phyloP scores from a whole-genome alignment of 2,888 invertebrate genomes.

The Anarsia innoxiella region DNA sequence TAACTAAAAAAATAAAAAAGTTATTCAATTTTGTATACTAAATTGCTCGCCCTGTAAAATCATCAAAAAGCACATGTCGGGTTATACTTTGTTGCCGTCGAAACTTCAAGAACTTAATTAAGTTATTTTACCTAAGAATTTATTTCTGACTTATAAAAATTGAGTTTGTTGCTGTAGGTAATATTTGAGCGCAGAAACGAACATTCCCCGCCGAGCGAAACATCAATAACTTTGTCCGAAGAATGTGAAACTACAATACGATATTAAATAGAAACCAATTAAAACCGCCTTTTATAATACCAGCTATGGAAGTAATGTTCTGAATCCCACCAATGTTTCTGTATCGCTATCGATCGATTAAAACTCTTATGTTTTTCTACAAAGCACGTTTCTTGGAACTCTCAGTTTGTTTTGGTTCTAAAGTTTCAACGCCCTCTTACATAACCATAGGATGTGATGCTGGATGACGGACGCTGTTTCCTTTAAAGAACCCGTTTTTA shows the following conservation, averaged over 20 bases:
- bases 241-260: slow-evolving; percentile 11
- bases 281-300: slow-evolving; percentile 26
- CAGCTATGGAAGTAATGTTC: slow-evolving; percentile 41
- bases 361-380: slow-evolving; percentile 53
- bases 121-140: too few species aligned
- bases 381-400: slow-evolving; percentile 69
- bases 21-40: too few species aligned
- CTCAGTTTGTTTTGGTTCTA: slow-evolving; percentile 32
- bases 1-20: too few species aligned
- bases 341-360: slow-evolving; percentile 64
- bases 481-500: too few species aligned
- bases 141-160: too few species aligned
- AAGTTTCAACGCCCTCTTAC: slow-evolving; percentile 58
- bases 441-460: slow-evolving; percentile 32
- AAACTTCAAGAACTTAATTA: too few species aligned
- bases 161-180: too few species aligned
- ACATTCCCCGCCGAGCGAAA: slow-evolving; percentile 6
- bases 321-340: slow-evolving; percentile 53
- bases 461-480: background rate
- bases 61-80: too few species aligned
- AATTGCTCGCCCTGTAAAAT: too few species aligned
- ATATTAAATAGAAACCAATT: too few species aligned
- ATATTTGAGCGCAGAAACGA: slow-evolving; percentile 2
- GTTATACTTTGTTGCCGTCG: too few species aligned
- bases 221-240: slow-evolving; percentile 6